A percentile compares a stretch with the other conserved stretches of the same genome.
These are phyloP conservation scores for Stichodactyla mertensii DNA, from an alignment of 64 coral and sea anemone species.

Conservation along the genomic window DNA sequence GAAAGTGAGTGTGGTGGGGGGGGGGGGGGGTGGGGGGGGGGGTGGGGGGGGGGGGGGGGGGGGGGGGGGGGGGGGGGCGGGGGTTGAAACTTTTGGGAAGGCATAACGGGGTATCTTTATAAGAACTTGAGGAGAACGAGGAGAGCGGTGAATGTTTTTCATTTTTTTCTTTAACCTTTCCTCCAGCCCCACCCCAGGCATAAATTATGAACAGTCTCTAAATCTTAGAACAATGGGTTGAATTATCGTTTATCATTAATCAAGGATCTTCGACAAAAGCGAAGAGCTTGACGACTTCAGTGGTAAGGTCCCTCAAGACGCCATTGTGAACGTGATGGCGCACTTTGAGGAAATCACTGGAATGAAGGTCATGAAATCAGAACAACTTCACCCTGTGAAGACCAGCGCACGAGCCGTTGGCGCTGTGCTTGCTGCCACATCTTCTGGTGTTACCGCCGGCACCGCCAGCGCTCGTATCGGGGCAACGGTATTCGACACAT, in stretches of 20 bases:
- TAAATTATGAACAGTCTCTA: too few relatives aligned
- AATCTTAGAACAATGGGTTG: too few relatives aligned
- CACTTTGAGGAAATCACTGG: slow-evolving; percentile 58
- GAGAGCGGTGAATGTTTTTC: too few relatives aligned
- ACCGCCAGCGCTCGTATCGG: slow-evolving; percentile 46
- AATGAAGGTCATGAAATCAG: slow-evolving; percentile 25
- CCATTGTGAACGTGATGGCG: slow-evolving; percentile 32
- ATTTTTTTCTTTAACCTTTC: too few relatives aligned
- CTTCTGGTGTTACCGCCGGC: slow-evolving; percentile 47
- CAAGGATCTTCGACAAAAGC: slow-evolving; percentile 13
- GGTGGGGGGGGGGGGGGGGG: too few relatives aligned
- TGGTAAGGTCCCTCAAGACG: not conserved
- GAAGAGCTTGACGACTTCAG: not conserved
- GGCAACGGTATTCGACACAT: slow-evolving; percentile 45
- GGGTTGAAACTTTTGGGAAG: too few relatives aligned
- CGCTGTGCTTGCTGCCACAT: slow-evolving; percentile 41
- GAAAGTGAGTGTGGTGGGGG: too few relatives aligned
- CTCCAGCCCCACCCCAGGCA: too few relatives aligned
- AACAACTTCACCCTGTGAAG: slow-evolving; percentile 44
- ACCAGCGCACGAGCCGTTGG: slow-evolving; percentile 38
- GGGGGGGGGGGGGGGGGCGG: too few relatives aligned
- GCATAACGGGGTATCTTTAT: too few relatives aligned
- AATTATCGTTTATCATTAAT: not conserved
- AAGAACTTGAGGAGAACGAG: too few relatives aligned
- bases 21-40: too few relatives aligned